These are phyloP conservation scores for Coregonus ussuriensis DNA, from an alignment of 2,797 vertebrate genomes.

Conservation along the genomic window DNA sequence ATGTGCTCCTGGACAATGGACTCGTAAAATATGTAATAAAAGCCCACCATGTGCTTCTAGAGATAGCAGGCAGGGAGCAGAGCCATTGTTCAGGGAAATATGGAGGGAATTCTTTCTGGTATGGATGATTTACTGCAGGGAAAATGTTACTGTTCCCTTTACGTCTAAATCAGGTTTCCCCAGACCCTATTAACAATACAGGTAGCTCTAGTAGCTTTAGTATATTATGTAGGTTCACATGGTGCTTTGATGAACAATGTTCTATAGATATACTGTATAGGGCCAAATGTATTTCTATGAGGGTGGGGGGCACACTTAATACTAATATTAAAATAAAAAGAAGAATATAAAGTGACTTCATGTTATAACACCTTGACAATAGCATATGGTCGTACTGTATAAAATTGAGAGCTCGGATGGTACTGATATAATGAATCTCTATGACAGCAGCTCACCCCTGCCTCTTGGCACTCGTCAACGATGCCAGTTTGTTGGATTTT, in stretches of 20 bases:
- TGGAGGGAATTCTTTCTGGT: slow-evolving; percentile 23
- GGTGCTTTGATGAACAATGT: not conserved
- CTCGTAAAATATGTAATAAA: slow-evolving; percentile 50
- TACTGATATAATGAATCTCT: slow-evolving; percentile 21
- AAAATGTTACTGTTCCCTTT: slow-evolving; percentile 4
- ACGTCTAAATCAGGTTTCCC: not conserved
- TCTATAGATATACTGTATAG: not conserved
- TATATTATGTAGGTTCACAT: not conserved
- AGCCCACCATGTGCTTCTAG: slow-evolving; percentile 32
- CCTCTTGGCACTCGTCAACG: slow-evolving; percentile 27
- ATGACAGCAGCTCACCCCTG: slow-evolving; percentile 29
- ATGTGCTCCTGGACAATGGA: slow-evolving; percentile 45
- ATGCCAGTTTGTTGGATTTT: slow-evolving; percentile 31
- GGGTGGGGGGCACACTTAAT: not conserved
- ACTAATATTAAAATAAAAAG: not conserved
- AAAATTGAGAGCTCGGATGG: not conserved
- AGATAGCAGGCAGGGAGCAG: slow-evolving; percentile 34
- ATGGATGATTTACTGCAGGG: slow-evolving; percentile 37
- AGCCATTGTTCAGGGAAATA: slow-evolving; percentile 27
- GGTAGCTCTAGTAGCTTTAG: not conserved
- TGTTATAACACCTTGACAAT: not conserved
- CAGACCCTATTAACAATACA: not conserved
- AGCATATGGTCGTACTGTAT: not conserved
- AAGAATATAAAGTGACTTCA: not conserved
- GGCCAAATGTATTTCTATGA: not conserved